Percentiles rank a stretch among this genome's conserved stretches.
Evolutionary conservation across 2,888 invertebrate species (phyloP).

Genomic region (Zaprionus bogoriensis): DNA sequence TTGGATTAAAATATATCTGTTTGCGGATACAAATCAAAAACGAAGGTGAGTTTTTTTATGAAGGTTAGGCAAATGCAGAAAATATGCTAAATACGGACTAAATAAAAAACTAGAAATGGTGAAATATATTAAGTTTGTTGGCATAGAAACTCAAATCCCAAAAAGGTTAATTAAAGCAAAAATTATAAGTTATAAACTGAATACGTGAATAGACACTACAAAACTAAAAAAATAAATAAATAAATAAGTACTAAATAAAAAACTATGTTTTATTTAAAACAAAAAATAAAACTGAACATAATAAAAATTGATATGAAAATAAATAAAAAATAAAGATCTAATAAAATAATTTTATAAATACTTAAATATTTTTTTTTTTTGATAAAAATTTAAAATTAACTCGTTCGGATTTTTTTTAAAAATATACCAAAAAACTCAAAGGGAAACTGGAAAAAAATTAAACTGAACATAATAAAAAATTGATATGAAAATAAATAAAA

Average conservation of each 20-base stretch:
- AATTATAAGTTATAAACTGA: neutral
- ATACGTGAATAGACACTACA: neutral
- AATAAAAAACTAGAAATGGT: neutral
- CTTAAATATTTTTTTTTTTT: neutral
- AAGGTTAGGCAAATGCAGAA: conserved; percentile 5
- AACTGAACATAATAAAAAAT: too few species aligned
- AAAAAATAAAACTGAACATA: neutral
- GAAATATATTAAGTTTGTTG: neutral
- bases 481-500: neutral
- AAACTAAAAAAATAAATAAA: neutral
- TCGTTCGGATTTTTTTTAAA: too few species aligned
- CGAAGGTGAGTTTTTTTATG: conserved; percentile 43
- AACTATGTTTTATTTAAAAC: neutral
- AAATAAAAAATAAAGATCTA: neutral
- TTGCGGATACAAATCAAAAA: conserved; percentile 43
- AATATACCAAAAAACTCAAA: too few species aligned
- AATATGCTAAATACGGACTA: neutral
- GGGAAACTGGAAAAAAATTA: too few species aligned
- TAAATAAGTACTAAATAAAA: neutral
- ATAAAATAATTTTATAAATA: neutral
- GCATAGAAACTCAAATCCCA: neutral
- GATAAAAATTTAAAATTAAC: neutral
- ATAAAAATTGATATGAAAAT: neutral
- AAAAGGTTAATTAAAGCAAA: neutral
- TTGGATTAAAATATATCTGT: conserved; percentile 42